A percentile compares a stretch with the other conserved stretches of the same genome.
Evolutionary conservation across 1,140 invertebrate genomes (phyloP).

Genomic region (Neotoxoptera formosana): DNA sequence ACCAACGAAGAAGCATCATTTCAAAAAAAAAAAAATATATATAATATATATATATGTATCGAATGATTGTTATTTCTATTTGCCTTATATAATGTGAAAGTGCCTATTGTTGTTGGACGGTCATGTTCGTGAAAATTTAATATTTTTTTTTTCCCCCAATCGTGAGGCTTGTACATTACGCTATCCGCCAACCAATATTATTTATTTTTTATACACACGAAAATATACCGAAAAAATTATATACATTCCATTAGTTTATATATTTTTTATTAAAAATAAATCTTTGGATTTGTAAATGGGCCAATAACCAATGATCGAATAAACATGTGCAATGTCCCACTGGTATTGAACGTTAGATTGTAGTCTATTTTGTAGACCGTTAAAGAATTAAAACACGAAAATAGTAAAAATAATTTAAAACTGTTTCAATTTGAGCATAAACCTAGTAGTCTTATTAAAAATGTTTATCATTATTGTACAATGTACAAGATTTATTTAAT

Average conservation of each 20-base stretch:
- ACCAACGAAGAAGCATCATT: not conserved
- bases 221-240: not conserved
- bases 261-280: not conserved
- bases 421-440: no score
- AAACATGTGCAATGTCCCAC: not conserved
- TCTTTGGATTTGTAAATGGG: not conserved
- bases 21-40: not conserved
- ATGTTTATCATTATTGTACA: no score
- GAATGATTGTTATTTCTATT: conserved; percentile 21
- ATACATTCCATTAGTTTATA: not conserved
- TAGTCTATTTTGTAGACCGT: not conserved
- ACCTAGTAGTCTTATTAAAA: no score
- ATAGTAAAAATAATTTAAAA: no score
- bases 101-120: conserved; percentile 22
- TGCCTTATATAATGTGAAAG: conserved; percentile 8
- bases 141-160: conserved; percentile 9
- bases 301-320: not conserved
- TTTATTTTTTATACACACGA: not conserved
- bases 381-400: no score
- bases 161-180: not conserved
- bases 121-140: not conserved
- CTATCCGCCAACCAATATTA: not conserved
- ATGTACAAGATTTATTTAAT: no score
- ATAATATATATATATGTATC: not conserved
- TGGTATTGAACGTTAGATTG: not conserved